Base-by-base conservation (phyloP, 2,797 vertebrate species). In the Pangasius mekongensis region DNA sequence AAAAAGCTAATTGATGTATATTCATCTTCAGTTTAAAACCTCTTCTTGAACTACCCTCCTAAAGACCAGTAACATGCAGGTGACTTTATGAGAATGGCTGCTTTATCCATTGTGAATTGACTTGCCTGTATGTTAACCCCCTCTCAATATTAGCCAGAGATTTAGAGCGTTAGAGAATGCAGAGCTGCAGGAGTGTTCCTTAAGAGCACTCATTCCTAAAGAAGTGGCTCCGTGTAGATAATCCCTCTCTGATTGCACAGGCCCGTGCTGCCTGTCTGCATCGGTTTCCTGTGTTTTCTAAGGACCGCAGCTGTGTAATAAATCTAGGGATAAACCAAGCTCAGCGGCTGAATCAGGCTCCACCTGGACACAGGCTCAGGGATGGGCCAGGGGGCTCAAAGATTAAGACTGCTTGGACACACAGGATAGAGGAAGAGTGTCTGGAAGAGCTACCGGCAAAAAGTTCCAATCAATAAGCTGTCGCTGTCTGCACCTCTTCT, bases 251-350 rank as follows among this genome's bases (percentile, higher is more conserved):
- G 88, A 89, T 89, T 89, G 82, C 83, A 39, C 64, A 58, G 62
- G 49, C 76, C 58, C 13, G 20, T 77, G 82, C 88, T 84, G 71
- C 82, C 85, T 69, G 84, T 66, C 77, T 89, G 54, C 30, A 39
- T 85, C n/a, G 54, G 49, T 60, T 58, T 84, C 73, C 71, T 36
- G 47, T 83, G 69, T 87, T 86, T 89, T 67, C 85, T 20, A 24
- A 82, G 86, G 73, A 39, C 69, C 86, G 67, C 86, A 90, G 89
- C 89, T 90, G 86, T 86, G 86, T 87, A 90, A 87, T 90, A 90
- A 89, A 85, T 60, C 89, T 58, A 43, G 67, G 83, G 85, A 87
- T 87, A 87, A 87, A 74, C 86, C 62, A n/a, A 58, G 86, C 86
- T 89, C 86, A 82, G 58, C 5, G 33, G 24, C 77, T 86, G 64